A percentile compares a stretch with the other conserved stretches of the same genome.
Conservation (phyloP, 2,888 invertebrate genomes). For the Agriopis leucophaearia region DNA sequence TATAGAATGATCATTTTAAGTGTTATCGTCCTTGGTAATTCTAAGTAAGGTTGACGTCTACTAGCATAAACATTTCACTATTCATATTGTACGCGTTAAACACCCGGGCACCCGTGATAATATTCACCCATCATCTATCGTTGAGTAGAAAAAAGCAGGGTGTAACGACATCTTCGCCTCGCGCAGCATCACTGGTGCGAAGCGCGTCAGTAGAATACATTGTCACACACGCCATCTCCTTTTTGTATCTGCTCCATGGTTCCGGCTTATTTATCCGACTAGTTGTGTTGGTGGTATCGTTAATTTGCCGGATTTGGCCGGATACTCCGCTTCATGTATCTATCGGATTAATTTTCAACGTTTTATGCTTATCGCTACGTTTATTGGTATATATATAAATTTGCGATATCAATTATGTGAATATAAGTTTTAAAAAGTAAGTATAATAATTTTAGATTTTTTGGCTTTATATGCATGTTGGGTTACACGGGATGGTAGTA, state of each 20-base stretch:
- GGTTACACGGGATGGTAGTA: too few relatives aligned
- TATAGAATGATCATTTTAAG: too few relatives aligned
- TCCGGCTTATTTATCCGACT: constrained; percentile 15
- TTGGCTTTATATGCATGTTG: not conserved
- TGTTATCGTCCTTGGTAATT: too few relatives aligned
- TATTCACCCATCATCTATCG: too few relatives aligned
- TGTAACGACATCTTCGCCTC: not conserved
- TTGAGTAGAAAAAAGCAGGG: too few relatives aligned
- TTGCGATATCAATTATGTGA: not conserved
- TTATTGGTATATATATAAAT: not conserved
- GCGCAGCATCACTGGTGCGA: too few relatives aligned
- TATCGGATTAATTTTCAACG: constrained; percentile 8
- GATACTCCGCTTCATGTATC: constrained; percentile 11
- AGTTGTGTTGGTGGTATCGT: not conserved
- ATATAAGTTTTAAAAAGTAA: not conserved
- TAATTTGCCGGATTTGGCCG: constrained; percentile 27
- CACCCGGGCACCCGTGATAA: too few relatives aligned
- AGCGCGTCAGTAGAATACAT: too few relatives aligned
- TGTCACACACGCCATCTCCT: not conserved
- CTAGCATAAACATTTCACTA: too few relatives aligned
- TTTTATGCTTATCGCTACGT: not conserved
- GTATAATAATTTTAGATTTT: too few relatives aligned
- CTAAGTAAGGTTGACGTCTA: too few relatives aligned
- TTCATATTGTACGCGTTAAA: too few relatives aligned
- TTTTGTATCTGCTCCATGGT: not conserved